Conservation (phyloP, 2,888 invertebrate species). For the Branchinecta sandiegonensis region DNA sequence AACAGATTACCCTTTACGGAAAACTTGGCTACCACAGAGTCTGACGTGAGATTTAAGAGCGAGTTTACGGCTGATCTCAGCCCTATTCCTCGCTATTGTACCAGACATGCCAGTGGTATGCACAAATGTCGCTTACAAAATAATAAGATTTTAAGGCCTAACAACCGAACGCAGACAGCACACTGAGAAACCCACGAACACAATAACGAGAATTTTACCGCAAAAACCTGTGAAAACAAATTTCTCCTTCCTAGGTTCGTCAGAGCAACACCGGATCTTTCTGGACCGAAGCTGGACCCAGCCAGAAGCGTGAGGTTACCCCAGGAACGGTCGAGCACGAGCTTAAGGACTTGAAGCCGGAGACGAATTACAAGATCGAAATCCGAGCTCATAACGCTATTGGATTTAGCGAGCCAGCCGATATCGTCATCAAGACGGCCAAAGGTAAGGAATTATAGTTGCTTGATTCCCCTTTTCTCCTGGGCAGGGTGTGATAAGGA, state of each 20-base stretch:
- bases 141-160: too few relatives aligned
- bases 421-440: conserved; percentile 66
- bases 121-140: too few relatives aligned
- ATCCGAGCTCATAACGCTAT: conserved; percentile 70
- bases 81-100: too few relatives aligned
- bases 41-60: too few relatives aligned
- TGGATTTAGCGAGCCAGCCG: conserved; percentile 62
- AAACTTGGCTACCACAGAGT: too few relatives aligned
- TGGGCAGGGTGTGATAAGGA: too few relatives aligned
- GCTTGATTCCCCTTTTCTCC: conserved; percentile 25
- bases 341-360: conserved; percentile 53
- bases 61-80: too few relatives aligned
- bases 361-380: conserved; percentile 69
- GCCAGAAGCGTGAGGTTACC: conserved; percentile 24
- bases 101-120: too few relatives aligned
- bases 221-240: neutral
- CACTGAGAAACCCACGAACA: too few relatives aligned
- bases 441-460: conserved; percentile 49
- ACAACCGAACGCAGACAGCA: too few relatives aligned
- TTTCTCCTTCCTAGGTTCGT: conserved; percentile 27
- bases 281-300: conserved; percentile 28
- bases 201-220: neutral
- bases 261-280: conserved; percentile 27
- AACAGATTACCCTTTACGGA: too few relatives aligned
- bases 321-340: conserved; percentile 29